A percentile compares a stretch with the other conserved stretches of the same genome.
phyloP scores from a whole-genome alignment of 2,888 invertebrate species.

The Endomychus coccineus region DNA sequence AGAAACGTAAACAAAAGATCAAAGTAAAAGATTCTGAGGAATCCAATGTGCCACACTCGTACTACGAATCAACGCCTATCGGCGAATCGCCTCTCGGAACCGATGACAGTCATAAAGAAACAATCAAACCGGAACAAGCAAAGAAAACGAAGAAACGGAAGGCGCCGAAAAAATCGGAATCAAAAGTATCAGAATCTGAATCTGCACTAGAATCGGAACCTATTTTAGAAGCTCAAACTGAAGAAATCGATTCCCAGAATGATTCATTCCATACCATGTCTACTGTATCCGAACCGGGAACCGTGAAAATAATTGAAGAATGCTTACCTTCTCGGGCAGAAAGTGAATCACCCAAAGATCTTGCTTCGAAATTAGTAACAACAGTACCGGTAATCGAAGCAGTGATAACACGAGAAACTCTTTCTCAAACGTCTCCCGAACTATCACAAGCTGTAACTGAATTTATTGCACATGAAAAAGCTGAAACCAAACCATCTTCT shows the following conservation, averaged over 20 bases:
- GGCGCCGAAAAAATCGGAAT: constrained; percentile 39
- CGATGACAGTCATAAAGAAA: constrained; percentile 37
- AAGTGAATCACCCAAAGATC: constrained; percentile 50
- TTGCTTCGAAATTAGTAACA: constrained; percentile 42
- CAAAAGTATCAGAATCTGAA: constrained; percentile 32
- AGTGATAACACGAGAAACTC: constrained; percentile 50
- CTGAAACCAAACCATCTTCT: constrained; percentile 39
- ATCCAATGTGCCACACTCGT: constrained; percentile 45
- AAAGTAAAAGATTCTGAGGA: constrained; percentile 47
- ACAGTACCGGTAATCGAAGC: constrained; percentile 55
- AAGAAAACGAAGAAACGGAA: constrained; percentile 36
- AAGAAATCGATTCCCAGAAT: constrained; percentile 48
- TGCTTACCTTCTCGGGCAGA: constrained; percentile 50
- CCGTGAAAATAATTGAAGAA: constrained; percentile 63
- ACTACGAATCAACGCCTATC: constrained; percentile 41
- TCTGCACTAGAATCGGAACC: constrained; percentile 37
- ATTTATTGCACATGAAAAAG: constrained; percentile 38
- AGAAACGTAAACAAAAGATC: constrained; percentile 44
- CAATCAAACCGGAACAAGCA: constrained; percentile 24
- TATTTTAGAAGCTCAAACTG: constrained; percentile 31
- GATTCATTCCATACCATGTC: constrained; percentile 55
- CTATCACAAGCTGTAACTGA: constrained; percentile 30
- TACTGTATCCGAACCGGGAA: constrained; percentile 50
- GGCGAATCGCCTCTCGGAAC: constrained; percentile 39
- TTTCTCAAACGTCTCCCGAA: constrained; percentile 55